phyloP scores from a whole-genome alignment of 1,140 invertebrate genomes.

The Meloidogyne exigua region DNA sequence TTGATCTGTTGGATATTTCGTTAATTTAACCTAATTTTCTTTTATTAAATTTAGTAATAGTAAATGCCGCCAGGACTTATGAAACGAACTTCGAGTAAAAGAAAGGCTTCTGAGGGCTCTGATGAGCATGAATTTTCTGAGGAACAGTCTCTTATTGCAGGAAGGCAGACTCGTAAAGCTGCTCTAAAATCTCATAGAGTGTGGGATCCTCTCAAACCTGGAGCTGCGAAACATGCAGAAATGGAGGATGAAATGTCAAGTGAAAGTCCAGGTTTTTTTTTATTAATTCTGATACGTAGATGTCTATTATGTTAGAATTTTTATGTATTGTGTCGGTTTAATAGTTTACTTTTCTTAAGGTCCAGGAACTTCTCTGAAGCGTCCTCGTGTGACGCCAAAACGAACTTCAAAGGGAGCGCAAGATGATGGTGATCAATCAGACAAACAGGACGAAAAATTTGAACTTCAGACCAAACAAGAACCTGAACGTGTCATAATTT shows the following conservation, averaged over 20 bases:
- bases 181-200: constrained; percentile 25
- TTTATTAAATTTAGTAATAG: neutral
- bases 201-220: constrained; percentile 20
- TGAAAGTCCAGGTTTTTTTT: neutral
- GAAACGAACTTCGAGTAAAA: constrained; percentile 7
- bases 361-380: neutral
- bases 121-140: neutral
- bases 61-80: constrained; percentile 26
- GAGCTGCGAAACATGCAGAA: constrained; percentile 21
- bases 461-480: neutral
- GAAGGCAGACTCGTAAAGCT: constrained; percentile 22
- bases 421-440: neutral
- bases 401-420: neutral
- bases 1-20: neutral
- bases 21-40: neutral
- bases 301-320: no score
- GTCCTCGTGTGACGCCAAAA: neutral
- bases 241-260: neutral
- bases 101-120: constrained; percentile 21
- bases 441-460: neutral
- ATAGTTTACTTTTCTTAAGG: neutral
- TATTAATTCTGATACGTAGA: no score
- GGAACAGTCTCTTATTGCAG: neutral
- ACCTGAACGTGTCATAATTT: neutral
- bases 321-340: no score